Conservation (phyloP, 2,888 invertebrate species). For the Nycteola revayana region DNA sequence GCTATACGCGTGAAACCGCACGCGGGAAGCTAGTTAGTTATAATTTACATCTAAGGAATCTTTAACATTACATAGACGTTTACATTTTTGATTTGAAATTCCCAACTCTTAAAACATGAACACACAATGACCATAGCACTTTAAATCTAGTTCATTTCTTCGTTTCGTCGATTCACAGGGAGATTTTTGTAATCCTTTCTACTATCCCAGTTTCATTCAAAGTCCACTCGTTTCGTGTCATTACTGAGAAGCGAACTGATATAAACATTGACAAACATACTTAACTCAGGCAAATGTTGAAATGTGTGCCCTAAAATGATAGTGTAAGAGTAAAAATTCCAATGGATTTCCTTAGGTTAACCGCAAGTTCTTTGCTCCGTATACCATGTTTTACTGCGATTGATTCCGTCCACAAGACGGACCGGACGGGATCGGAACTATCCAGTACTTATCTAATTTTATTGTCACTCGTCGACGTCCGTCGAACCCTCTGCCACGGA, state of each 20-base stretch:
- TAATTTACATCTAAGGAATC: too few relatives aligned
- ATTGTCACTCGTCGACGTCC: slow-evolving; percentile 72
- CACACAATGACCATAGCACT: slow-evolving; percentile 22
- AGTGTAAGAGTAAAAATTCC: slow-evolving; percentile 42
- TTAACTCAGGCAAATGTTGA: slow-evolving; percentile 8
- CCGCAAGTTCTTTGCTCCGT: slow-evolving; percentile 33
- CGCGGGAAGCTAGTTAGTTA: too few relatives aligned
- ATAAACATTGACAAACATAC: slow-evolving; percentile 47
- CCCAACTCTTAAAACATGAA: too few relatives aligned
- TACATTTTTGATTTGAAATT: too few relatives aligned
- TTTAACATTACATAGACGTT: too few relatives aligned
- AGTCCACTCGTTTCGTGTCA: slow-evolving; percentile 71
- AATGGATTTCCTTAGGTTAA: slow-evolving; percentile 15
- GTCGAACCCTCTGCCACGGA: slow-evolving; percentile 59
- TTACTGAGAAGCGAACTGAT: slow-evolving; percentile 68
- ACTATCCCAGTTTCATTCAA: slow-evolving; percentile 66
- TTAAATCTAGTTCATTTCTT: slow-evolving; percentile 41
- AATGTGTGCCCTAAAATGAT: slow-evolving; percentile 12
- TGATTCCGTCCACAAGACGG: slow-evolving; percentile 75
- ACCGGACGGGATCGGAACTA: slow-evolving; percentile 59
- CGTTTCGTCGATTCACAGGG: slow-evolving; percentile 41
- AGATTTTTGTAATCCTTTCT: slow-evolving; percentile 62
- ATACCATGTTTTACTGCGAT: slow-evolving; percentile 77
- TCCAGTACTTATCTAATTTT: slow-evolving; percentile 81
- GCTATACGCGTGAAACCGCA: too few relatives aligned